A percentile compares a stretch with the other conserved stretches of the same genome.
phyloP scores from a whole-genome alignment of 2,113 vertebrate genomes.

The Trachemys scripta region DNA sequence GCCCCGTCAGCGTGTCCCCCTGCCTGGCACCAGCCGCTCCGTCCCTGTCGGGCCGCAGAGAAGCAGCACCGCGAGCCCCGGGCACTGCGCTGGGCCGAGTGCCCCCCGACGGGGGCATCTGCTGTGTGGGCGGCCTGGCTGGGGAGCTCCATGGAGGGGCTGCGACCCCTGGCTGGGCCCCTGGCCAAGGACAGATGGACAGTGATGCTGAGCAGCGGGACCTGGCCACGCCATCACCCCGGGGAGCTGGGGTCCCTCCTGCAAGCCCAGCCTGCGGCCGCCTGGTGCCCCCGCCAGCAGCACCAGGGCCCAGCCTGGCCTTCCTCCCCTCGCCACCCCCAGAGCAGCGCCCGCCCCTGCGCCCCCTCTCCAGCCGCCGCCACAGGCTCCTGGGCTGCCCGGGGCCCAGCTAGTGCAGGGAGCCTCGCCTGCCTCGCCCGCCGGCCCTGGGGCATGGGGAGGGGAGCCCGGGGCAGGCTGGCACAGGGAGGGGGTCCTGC shows the following conservation, averaged over 20 bases:
- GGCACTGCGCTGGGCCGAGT: neutral
- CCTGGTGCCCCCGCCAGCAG: neutral
- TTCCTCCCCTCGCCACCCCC: neutral
- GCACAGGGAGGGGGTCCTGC: neutral
- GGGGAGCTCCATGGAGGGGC: neutral
- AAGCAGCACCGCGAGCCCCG: neutral
- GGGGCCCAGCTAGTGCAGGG: neutral
- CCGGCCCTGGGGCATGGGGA: rapidly evolving
- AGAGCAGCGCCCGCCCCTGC: neutral
- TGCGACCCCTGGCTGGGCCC: neutral
- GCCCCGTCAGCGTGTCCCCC: neutral
- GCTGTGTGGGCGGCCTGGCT: neutral
- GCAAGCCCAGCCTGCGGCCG: neutral
- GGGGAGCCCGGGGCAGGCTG: neutral
- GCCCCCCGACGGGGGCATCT: neutral
- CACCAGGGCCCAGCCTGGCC: neutral
- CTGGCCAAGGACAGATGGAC: neutral
- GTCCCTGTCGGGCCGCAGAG: neutral
- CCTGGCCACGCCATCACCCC: neutral
- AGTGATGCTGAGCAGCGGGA: neutral
- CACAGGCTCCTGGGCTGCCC: neutral
- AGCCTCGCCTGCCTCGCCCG: neutral
- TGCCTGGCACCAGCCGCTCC: neutral
- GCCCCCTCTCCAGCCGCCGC: neutral
- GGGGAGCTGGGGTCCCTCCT: neutral